phyloP scores from a whole-genome alignment of 2,797 vertebrate genomes.

The Gallinago nigripennis region DNA sequence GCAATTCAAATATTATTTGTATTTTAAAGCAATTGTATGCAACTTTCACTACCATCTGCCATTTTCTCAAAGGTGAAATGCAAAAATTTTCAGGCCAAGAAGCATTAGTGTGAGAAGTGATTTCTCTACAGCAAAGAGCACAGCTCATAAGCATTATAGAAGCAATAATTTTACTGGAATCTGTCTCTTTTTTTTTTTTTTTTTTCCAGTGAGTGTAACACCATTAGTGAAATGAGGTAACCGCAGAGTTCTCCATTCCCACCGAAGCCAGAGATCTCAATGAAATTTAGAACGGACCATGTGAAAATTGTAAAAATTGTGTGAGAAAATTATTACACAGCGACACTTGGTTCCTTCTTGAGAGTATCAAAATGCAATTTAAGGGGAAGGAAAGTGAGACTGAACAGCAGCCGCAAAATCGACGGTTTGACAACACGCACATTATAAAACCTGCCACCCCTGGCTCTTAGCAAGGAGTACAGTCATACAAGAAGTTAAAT shows the following conservation, averaged over 20 bases:
- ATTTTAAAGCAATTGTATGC: neutral
- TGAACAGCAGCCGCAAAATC: neutral
- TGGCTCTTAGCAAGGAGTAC: neutral
- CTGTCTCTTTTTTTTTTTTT: fast-evolving
- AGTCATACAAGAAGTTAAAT: neutral
- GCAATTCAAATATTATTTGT: neutral
- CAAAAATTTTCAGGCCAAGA: neutral
- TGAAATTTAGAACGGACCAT: neutral
- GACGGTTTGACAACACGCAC: neutral
- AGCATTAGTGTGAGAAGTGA: neutral
- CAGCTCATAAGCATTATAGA: neutral
- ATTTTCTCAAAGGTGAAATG: neutral
- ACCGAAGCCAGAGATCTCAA: neutral
- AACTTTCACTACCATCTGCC: neutral
- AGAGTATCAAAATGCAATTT: neutral
- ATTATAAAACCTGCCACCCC: neutral
- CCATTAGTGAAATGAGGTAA: neutral
- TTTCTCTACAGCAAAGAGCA: neutral
- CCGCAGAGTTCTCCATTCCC: neutral
- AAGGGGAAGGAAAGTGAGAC: neutral
- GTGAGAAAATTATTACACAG: neutral
- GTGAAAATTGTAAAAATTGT: neutral
- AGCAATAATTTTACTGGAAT: neutral
- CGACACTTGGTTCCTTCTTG: neutral
- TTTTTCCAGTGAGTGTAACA: neutral